Conservation (phyloP, 2,888 invertebrate species). For the Amphipoea oculea region DNA sequence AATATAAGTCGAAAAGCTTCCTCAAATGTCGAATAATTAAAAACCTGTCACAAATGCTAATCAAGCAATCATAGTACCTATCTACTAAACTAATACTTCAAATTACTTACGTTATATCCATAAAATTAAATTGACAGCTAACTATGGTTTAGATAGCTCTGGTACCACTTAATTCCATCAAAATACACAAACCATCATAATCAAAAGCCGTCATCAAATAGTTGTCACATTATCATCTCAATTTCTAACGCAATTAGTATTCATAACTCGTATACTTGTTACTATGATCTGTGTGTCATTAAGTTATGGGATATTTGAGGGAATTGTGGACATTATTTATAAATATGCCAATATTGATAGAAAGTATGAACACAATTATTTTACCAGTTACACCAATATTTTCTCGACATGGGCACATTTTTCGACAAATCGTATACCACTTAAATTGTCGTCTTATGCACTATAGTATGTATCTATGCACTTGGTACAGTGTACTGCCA, state of each 20-base stretch:
- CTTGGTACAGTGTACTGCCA: background rate
- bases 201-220: conserved; percentile 58
- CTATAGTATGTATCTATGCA: background rate
- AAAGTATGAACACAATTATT: too few relatives aligned
- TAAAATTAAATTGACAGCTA: conserved; percentile 8
- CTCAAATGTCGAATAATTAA: background rate
- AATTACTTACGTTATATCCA: background rate
- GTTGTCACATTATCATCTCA: conserved; percentile 70
- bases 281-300: conserved; percentile 48
- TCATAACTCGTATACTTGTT: conserved; percentile 71
- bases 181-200: conserved; percentile 30
- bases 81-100: background rate
- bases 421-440: background rate
- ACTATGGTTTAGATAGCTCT: background rate
- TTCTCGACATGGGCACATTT: background rate
- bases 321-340: background rate
- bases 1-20: background rate
- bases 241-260: conserved; percentile 75
- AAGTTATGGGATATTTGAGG: conserved; percentile 43
- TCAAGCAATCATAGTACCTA: background rate
- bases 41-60: background rate
- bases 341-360: background rate
- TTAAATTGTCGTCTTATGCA: background rate
- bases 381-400: too few relatives aligned
- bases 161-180: conserved; percentile 34